Percentiles rank a stretch among this genome's conserved stretches.
phyloP scores from a whole-genome alignment of 2,888 invertebrate species.

The Andrena minutula region DNA sequence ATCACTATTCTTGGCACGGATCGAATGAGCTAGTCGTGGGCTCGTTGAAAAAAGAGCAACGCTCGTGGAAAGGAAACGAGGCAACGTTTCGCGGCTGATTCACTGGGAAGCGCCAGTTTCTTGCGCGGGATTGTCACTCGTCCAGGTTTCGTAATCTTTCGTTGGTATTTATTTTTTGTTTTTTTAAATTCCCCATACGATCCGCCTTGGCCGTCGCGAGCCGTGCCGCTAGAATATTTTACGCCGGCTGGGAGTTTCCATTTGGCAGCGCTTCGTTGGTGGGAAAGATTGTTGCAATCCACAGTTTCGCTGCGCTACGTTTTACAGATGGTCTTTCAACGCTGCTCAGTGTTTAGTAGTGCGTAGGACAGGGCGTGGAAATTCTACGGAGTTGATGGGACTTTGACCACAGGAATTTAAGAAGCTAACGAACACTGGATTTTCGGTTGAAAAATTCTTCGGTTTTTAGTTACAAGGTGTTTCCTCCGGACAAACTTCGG shows the following conservation, averaged over 20 bases:
- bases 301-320: too few relatives aligned
- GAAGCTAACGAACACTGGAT: background rate
- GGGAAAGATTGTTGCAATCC: background rate
- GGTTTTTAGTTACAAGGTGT: too few relatives aligned
- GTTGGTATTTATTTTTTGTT: background rate
- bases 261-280: slow-evolving; percentile 1
- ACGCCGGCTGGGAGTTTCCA: background rate
- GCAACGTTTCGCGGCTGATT: slow-evolving; percentile 19
- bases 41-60: slow-evolving; percentile 43
- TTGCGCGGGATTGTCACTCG: slow-evolving; percentile 7
- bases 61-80: slow-evolving; percentile 7
- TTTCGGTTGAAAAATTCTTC: too few relatives aligned
- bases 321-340: background rate
- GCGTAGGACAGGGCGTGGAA: background rate
- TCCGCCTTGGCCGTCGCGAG: background rate
- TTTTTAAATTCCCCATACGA: background rate
- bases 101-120: slow-evolving; percentile 11
- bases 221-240: background rate
- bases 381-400: background rate
- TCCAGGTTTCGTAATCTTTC: background rate
- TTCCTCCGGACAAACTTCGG: too few relatives aligned
- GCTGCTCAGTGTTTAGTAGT: background rate
- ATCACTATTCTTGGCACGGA: slow-evolving; percentile 74
- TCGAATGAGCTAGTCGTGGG: slow-evolving; percentile 61
- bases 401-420: background rate